Base-by-base conservation (phyloP, 2,888 invertebrate genomes). In the Heteromurus nitidus region DNA sequence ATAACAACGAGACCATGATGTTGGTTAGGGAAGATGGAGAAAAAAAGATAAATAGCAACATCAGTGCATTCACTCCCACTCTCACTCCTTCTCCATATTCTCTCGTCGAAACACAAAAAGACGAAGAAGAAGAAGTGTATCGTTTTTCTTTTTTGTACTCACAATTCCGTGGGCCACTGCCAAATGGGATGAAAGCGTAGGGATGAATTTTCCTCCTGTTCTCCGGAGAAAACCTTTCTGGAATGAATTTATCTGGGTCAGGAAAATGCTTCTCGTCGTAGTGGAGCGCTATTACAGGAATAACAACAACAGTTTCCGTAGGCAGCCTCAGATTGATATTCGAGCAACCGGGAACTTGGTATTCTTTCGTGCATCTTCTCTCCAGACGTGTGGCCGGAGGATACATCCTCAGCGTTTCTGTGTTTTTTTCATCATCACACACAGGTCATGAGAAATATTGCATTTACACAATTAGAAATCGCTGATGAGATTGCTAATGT, bases 211-310 rank as follows among this genome's bases (percentile, higher is more conserved):
- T 79, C 20, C 75, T 70, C 55, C 79, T 82, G 42, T 77, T 82
- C 72, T 73, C 80, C 31, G 68, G 50, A 50, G 28, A 44, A 28
- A 58, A 79, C 62, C 82, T 36, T 53, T 85, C 82, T 22, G 81
- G 82, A 58, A 64, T 72, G 77, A 85, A 85, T 67, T 83, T 82
- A 55, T 75, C 69, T 31, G 83, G 83, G 64, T 85, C 70, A 47
- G 83, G 77, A 72, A 69, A 85, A 68, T 82, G 80, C 69, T 55
- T 69, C 31, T 80, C 74, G 67, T 84, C 84, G 68, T 76, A 28
- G 60, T 83, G 82, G 36, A 83, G 74, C 31, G 76, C 81, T 50
- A 70, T 69, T 72, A 84, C 74, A n/a, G 76, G 70, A 69, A 76
- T 69, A 44, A 67, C 72, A 70, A 82, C 80, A 16, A 74, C 13